Base-by-base conservation (phyloP, 2,797 vertebrate species). In the Spinus pinus region DNA sequence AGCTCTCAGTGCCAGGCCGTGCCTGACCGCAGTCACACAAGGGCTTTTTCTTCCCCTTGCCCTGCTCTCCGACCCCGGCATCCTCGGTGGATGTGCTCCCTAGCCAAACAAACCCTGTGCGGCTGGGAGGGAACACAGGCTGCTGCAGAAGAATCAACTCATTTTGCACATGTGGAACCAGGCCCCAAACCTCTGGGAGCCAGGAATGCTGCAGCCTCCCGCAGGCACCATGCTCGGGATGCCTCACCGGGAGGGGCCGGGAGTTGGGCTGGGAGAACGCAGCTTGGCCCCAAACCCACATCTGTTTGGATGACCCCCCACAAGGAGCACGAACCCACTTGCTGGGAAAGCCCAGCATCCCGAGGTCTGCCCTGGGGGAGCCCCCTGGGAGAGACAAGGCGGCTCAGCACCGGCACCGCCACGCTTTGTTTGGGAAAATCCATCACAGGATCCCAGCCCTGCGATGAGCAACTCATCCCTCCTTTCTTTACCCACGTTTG, bases 161-260 rank as follows among this genome's bases (percentile, higher is more conserved):
- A 1, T 53, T 92, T 44, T 61, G 53, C 57, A 86, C 37, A 15
- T 1, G 46, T 33, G 71, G 54, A 72, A 46, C 23, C 70, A 18
- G 58, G 22, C 47, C 49, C 70, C 71, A 54, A 12, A 25, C 0
- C 30, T 44, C 57, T 31, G 37, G 0, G 0, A 70, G 86, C 2
- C 0, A 60, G 77, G 77, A 84, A 83, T 31, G 39, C 77, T 2
- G 4, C 53, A 64, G 71, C 33, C 72, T 78, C 65, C 79, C 0
- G 0, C 57, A 12, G 37, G 46, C 5, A 2, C 25, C 7, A 0
- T 0, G 2, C 31, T 62, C 23, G 13, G 31, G 47, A 51, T 33
- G 39, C 72, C 56, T 71, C 4, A 22, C 69, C 39, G 69, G 66
- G 19, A 90, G 27, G 41, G 25, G 53, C 49, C 4, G 10, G 57